Evolutionary conservation across 2,797 vertebrate genomes (phyloP).

Genomic region (Danionella dracula): DNA sequence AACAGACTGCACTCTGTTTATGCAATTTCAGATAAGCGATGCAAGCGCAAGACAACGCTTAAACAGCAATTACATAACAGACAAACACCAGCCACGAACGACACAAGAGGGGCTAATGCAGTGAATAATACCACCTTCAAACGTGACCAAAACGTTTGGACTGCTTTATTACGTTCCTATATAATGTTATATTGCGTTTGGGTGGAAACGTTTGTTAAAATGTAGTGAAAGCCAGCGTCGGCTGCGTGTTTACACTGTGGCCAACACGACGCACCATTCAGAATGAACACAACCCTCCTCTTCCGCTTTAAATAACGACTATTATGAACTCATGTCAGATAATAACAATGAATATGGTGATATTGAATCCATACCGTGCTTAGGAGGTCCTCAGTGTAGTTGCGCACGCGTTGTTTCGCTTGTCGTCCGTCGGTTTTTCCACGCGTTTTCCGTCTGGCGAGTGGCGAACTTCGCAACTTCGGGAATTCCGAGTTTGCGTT

Average conservation of each 20-base stretch:
- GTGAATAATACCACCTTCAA: conserved; percentile 4
- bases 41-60: background rate
- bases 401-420: background rate
- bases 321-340: background rate
- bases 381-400: background rate
- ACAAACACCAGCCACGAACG: background rate
- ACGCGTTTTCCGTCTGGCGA: conserved; percentile 44
- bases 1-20: background rate
- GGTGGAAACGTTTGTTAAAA: background rate
- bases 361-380: background rate
- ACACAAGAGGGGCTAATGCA: conserved; percentile 14
- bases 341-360: background rate
- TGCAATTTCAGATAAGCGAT: background rate
- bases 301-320: background rate
- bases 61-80: background rate
- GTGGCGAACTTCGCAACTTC: conserved; percentile 69
- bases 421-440: background rate
- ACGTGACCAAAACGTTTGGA: conserved; percentile 57
- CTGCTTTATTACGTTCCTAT: conserved; percentile 5
- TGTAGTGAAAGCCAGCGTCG: background rate
- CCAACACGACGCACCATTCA: background rate
- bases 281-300: background rate
- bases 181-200: background rate
- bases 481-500: conserved; percentile 62
- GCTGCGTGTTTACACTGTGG: background rate